Evolutionary conservation across 2,797 vertebrate genomes (phyloP).

Genomic region (Tamandua tetradactyla): DNA sequence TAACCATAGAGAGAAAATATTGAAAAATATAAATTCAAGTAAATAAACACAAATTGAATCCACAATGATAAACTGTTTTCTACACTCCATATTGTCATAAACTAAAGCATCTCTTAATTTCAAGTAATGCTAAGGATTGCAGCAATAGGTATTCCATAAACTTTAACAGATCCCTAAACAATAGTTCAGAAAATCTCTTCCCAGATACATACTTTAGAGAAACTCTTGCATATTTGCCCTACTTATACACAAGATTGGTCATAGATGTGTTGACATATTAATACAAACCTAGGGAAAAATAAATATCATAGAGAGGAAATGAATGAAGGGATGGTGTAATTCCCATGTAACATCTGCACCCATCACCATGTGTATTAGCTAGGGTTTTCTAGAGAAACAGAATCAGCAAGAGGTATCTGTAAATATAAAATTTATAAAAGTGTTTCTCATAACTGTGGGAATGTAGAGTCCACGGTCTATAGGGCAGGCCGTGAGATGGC

Average conservation of each 20-base stretch:
- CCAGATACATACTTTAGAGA: background rate
- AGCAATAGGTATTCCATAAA: background rate
- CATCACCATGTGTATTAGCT: background rate
- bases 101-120: background rate
- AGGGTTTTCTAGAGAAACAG: too few species aligned
- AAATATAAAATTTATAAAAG: too few species aligned
- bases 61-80: background rate
- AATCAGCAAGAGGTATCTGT: too few species aligned
- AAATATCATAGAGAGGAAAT: background rate
- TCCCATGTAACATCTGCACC: background rate
- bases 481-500: too few species aligned
- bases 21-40: background rate
- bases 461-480: too few species aligned
- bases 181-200: background rate
- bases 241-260: background rate
- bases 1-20: too few species aligned
- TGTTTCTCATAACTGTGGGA: too few species aligned
- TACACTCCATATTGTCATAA: background rate
- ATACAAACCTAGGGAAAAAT: background rate
- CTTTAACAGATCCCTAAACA: background rate
- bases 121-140: background rate
- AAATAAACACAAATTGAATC: background rate
- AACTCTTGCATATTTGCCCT: background rate
- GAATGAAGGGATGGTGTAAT: background rate
- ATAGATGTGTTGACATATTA: background rate